Conservation (phyloP, 2,113 vertebrate genomes). For the Burhinus bistriatus region DNA sequence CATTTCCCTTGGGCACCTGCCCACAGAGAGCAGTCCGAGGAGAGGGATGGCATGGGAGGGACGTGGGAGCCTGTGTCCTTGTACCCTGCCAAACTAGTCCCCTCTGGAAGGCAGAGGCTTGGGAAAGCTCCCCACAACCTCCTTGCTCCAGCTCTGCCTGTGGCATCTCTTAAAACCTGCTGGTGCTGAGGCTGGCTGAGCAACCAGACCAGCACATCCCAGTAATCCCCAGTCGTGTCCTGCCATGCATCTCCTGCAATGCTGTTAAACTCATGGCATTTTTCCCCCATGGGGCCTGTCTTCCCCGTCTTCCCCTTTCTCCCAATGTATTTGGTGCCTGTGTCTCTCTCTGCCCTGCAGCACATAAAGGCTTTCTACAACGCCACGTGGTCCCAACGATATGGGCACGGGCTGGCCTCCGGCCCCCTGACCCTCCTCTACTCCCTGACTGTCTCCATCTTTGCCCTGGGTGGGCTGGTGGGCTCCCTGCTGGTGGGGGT, state of each 20-base stretch:
- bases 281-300: not conserved
- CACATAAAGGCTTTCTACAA: conserved; percentile 91
- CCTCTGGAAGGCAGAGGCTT: not conserved
- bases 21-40: not conserved
- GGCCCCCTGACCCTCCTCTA: conserved; percentile 79
- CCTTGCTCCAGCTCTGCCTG: not conserved
- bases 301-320: not conserved
- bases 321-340: not conserved
- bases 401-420: conserved; percentile 50
- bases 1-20: not conserved
- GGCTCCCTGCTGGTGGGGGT: conserved; percentile 83
- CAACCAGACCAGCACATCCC: not conserved
- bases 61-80: not conserved
- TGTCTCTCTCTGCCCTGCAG: conserved; percentile 59
- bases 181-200: not conserved
- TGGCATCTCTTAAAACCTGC: not conserved
- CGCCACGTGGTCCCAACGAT: conserved; percentile 65
- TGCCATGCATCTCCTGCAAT: not conserved
- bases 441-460: conserved; percentile 86
- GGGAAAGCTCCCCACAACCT: not conserved
- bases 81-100: not conserved
- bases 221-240: not conserved
- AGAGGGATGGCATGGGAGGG: not conserved
- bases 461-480: conserved; percentile 84
- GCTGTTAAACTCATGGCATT: not conserved